A percentile compares a stretch with the other conserved stretches of the same genome.
Conservation (phyloP, 1,140 invertebrate species). For the Lepidurus apus region DNA sequence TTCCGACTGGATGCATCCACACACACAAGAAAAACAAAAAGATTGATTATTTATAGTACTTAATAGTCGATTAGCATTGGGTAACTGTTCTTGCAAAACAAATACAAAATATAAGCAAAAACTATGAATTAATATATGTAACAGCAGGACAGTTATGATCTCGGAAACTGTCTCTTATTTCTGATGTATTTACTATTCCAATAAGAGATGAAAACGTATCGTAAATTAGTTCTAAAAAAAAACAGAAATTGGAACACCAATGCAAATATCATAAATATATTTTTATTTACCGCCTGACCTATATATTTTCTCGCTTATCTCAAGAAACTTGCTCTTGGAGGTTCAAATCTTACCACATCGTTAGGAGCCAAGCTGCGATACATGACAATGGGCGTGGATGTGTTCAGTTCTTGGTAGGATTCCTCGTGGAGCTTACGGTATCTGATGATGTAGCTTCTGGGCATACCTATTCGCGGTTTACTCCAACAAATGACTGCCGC, state of each 20-base stretch:
- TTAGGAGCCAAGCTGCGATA: slow-evolving; percentile 7
- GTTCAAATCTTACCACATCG: neutral
- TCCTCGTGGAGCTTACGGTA: neutral
- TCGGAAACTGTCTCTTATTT: too few relatives aligned
- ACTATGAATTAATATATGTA: too few relatives aligned
- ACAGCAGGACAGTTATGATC: too few relatives aligned
- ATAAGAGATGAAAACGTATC: too few relatives aligned
- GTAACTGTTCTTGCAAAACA: too few relatives aligned
- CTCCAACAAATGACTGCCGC: slow-evolving; percentile 32
- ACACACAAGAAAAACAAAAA: neutral
- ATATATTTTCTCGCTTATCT: neutral
- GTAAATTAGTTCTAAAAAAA: too few relatives aligned
- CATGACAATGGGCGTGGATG: slow-evolving; percentile 3
- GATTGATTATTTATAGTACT: neutral
- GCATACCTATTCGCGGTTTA: slow-evolving; percentile 20
- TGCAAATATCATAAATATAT: too few relatives aligned
- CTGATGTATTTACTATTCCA: too few relatives aligned
- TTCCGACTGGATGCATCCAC: neutral
- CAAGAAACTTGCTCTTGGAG: neutral
- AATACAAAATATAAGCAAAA: too few relatives aligned
- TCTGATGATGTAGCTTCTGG: slow-evolving; percentile 21
- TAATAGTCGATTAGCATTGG: neutral
- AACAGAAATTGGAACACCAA: too few relatives aligned
- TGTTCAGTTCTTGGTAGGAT: neutral
- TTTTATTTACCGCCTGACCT: neutral